Base-by-base conservation (phyloP, 2,888 invertebrate species). In the Pemphredon lugubris region DNA sequence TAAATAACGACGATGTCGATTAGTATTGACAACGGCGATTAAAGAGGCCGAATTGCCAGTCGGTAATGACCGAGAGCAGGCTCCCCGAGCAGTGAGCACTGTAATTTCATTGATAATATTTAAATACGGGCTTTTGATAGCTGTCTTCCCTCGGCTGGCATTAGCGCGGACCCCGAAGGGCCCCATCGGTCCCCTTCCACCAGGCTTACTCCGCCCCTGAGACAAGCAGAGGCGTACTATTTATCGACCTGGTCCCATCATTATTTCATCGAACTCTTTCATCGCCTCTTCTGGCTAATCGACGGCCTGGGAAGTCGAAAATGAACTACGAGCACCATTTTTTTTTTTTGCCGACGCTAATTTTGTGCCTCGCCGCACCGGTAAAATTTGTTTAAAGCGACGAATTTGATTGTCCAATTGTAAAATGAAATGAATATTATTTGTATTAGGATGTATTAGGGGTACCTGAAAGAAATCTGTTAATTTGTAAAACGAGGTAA, bases 71-170 rank as follows among this genome's bases (percentile, higher is more conserved):
- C 71, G 77, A 76, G 26, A n/a, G 78, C 76, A 73, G 73, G 53
- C 58, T 58, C 65, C 47, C 55, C 61, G 63, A 73, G 66, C 74
- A 57, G 72, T 74, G 77, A 77, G 81, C 77, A 84, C 85, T 84
- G 83, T 87, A 87, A 88, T 88, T 88, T 86, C 80, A 82, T 84
- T 86, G 86, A 85, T 86, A 88, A 87, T 88, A 88, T 88, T 88
- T 88, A 88, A 88, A 88, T 89, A 83, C 78, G 79, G 84, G 84
- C 81, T 79, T 81, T 87, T 87, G 88, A 87, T 85, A 84, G 84
- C 82, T 79, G 83, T 83, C 84, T 84, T 83, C 81, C 78, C 72
- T 81, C 69, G 59, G 70, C 71, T 72, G 75, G 76, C 68, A 76
- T 74, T 75, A 77, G 60, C 66, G 63, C 68, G 67, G 68, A n/a